These are phyloP conservation scores for Pseudobourletiella spinata DNA, from an alignment of 1,140 invertebrate genomes.

Conservation along the genomic window DNA sequence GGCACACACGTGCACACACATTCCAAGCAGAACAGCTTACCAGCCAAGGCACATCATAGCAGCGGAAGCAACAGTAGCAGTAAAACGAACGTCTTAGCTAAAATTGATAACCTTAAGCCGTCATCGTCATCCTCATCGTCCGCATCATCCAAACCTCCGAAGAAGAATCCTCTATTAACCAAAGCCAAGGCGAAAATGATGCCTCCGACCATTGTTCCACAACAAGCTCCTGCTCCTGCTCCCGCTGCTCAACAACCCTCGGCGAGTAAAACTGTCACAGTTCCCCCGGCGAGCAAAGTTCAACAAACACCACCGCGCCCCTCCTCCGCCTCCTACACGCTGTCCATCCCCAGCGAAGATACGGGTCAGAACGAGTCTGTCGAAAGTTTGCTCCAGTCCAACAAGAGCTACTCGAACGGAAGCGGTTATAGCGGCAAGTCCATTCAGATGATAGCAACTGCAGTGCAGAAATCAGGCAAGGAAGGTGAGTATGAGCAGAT, in stretches of 20 bases:
- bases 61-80: too few relatives aligned
- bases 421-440: neutral
- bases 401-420: neutral
- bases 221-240: too few relatives aligned
- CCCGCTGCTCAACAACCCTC: too few relatives aligned
- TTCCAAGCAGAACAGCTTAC: neutral
- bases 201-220: neutral
- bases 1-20: too few relatives aligned
- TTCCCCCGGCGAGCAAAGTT: too few relatives aligned
- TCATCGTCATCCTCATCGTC: neutral
- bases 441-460: conserved; percentile 13
- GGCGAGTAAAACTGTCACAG: too few relatives aligned
- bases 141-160: neutral
- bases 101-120: neutral
- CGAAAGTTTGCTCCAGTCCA: conserved; percentile 12
- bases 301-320: neutral
- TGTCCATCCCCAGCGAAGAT: conserved; percentile 22
- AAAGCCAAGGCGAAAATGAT: too few relatives aligned
- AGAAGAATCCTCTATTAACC: too few relatives aligned
- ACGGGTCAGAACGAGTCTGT: conserved; percentile 14
- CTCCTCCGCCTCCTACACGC: conserved; percentile 10
- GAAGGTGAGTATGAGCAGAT: conserved; percentile 14
- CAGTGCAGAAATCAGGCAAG: neutral
- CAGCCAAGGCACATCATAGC: neutral
- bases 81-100: too few relatives aligned